Conservation (phyloP, 2,888 invertebrate genomes). For the Philhelius pedissequus region DNA sequence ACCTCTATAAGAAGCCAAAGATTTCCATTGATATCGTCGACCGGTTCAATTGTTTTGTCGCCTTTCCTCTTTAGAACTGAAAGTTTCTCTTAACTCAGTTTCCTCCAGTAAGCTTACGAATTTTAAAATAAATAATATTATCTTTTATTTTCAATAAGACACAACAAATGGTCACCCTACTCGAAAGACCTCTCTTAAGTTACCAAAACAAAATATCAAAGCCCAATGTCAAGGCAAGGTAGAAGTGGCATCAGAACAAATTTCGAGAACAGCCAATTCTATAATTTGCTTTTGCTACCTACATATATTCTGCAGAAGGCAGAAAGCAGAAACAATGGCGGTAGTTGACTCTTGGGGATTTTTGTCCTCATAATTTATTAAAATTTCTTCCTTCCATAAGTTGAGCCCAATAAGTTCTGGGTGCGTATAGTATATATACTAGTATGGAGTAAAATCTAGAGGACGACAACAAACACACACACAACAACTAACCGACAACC, state of each 20-base stretch:
- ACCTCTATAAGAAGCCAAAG: too few relatives aligned
- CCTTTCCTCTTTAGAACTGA: too few relatives aligned
- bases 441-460: not conserved
- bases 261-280: slow-evolving; percentile 5
- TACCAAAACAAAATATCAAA: not conserved
- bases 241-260: not conserved
- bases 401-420: not conserved
- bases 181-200: not conserved
- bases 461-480: not conserved
- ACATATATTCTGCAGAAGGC: too few relatives aligned
- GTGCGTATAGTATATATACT: not conserved
- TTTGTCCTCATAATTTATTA: slow-evolving; percentile 60
- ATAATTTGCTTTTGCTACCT: not conserved
- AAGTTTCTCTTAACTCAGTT: too few relatives aligned
- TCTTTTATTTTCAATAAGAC: not conserved
- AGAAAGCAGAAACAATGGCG: slow-evolving; percentile 20
- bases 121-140: too few relatives aligned
- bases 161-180: not conserved
- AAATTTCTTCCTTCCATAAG: slow-evolving; percentile 35
- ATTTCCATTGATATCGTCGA: too few relatives aligned
- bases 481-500: not conserved
- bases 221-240: slow-evolving; percentile 23
- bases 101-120: too few relatives aligned
- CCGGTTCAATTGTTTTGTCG: too few relatives aligned
- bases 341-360: slow-evolving; percentile 54